Evolutionary conservation across 2,113 vertebrate species (phyloP).

Genomic region (Oxyura jamaicensis): DNA sequence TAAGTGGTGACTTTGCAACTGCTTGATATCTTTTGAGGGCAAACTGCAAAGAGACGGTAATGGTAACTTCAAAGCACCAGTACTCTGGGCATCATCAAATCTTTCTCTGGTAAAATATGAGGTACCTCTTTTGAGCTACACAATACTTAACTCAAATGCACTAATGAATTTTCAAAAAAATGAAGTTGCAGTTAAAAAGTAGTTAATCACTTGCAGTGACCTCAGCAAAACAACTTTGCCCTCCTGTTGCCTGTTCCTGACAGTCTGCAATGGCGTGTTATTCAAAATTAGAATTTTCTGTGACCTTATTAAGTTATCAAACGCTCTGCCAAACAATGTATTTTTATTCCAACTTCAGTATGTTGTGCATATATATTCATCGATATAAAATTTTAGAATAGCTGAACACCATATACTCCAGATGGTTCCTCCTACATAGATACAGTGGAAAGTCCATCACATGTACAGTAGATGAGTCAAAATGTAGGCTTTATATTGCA

Average conservation of each 20-base stretch:
- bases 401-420: background rate
- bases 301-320: background rate
- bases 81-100: background rate
- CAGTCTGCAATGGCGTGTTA: background rate
- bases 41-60: background rate
- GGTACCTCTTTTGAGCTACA: background rate
- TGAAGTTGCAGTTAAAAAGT: background rate
- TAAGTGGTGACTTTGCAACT: background rate
- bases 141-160: background rate
- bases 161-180: background rate
- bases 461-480: background rate
- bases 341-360: background rate
- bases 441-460: background rate
- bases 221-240: background rate
- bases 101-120: background rate
- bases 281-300: background rate
- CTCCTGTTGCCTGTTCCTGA: background rate
- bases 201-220: background rate
- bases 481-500: background rate
- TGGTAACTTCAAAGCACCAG: background rate
- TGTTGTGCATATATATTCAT: background rate
- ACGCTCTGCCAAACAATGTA: background rate
- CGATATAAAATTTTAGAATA: background rate
- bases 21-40: background rate
- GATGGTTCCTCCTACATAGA: constrained; percentile 27